Evolutionary conservation across 2,797 vertebrate species (phyloP), one percentile per base, ranked within the genome.

Genomic region (Coregonus ussuriensis): DNA sequence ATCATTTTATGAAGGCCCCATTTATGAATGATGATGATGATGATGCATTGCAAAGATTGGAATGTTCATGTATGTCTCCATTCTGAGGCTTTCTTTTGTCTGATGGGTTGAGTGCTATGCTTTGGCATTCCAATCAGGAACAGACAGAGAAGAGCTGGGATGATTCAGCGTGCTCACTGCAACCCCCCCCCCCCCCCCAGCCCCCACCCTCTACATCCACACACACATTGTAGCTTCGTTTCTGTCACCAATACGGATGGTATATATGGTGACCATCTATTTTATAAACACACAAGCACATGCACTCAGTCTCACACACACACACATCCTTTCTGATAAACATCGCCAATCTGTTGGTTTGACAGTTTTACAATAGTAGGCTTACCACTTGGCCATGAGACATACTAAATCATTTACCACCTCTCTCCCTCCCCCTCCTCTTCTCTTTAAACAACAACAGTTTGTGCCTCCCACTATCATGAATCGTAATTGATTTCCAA

Each of bases 101-200:
- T 80, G 77, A 85, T 81, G 25, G 74, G 75, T 82, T 71, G 62
- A 83, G 83, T 82, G 72, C 77, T 65, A 70, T 84, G 76, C 73
- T 82, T 86, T 87, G 83, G 76, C 85, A 81, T 89, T 91, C 91
- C 86, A 90, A 88, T 91, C 88, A 89, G 83, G 77, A 75, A 81
- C 78, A 88, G 91, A 82, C 82, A 77, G 75, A 68, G 78, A 87
- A 73, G 75, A 79, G 75, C 78, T 54, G 59, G 76, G 67, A 83
- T 80, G 84, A 86, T 85, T 41, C 41, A 41, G 41, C 7, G 2
- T 41, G 6, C 37, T 41, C 1, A 41, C 37, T 41, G 6, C 37
- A 41, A 25, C 1, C 25, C 25, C 25, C n/a, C n/a, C n/a, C 25
- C 25, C 88, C 76, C 78, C 74, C 72, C 71, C 71, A 69, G 65